phyloP scores from a whole-genome alignment of 2,888 invertebrate genomes.

The Spilosoma lubricipeda region DNA sequence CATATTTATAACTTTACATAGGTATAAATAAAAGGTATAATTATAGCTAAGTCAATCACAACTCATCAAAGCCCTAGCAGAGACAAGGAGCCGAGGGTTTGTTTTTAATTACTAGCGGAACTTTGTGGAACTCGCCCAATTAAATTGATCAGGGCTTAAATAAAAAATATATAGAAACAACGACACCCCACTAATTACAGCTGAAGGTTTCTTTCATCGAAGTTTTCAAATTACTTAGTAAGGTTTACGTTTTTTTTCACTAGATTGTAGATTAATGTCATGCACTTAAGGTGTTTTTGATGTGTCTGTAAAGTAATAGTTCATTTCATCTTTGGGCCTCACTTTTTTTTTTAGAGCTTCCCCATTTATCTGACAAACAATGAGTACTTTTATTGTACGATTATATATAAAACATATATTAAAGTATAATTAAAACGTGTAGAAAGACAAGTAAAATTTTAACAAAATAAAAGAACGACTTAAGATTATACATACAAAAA shows the following conservation, averaged over 20 bases:
- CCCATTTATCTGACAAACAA: too few relatives aligned
- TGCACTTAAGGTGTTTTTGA: neutral
- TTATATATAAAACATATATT: too few relatives aligned
- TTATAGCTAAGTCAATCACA: constrained; percentile 27
- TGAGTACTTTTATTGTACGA: too few relatives aligned
- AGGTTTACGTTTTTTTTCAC: neutral
- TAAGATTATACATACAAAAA: too few relatives aligned
- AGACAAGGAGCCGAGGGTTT: constrained; percentile 39
- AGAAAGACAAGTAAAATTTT: too few relatives aligned
- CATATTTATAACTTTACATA: neutral
- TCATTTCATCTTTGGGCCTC: too few relatives aligned
- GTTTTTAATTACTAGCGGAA: constrained; percentile 59
- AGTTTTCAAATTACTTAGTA: constrained; percentile 3
- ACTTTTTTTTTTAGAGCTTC: too few relatives aligned
- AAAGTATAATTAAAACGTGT: too few relatives aligned
- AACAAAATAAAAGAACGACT: too few relatives aligned
- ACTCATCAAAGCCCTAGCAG: constrained; percentile 42
- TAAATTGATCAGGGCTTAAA: constrained; percentile 42
- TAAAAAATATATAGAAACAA: constrained; percentile 47
- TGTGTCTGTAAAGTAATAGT: neutral
- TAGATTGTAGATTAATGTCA: neutral
- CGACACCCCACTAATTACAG: constrained; percentile 44
- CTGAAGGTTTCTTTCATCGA: constrained; percentile 20
- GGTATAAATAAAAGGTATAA: constrained; percentile 9
- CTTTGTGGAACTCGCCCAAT: constrained; percentile 47